Evolutionary conservation across 2,888 invertebrate genomes (phyloP), one percentile per base, ranked within the genome.

Genomic region (Polydrusus cervinus): DNA sequence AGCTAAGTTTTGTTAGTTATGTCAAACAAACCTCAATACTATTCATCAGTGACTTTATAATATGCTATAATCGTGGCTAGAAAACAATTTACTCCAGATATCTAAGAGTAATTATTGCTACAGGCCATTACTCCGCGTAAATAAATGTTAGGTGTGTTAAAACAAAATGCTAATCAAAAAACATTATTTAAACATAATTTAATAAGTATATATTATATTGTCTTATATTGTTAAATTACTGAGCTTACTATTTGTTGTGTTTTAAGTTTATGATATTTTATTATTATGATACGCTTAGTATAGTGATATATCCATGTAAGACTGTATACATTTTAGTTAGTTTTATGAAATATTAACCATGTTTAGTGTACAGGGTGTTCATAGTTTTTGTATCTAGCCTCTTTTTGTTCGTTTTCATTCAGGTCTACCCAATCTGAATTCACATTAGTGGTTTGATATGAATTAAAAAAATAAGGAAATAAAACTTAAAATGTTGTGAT

Each of bases 261-360:
- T 66, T 51, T 66, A 66, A 53, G 49, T 66, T 53, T 66, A 18
- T 20, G 53, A 51, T 66, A 66, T 51, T 66, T 66, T 66, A 66
- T 66, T 66, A 66, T 66, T 66, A 66, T 66, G 40, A 66, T 66
- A 66, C 66, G 66, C 66, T 66, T 66, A 66, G 66, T 16, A 16
- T 45, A 47, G 45, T 47, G 47, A 47, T 64, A 49, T 20, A n/a
- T 45, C 13, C 47, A 34, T 38, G 25, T 60, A 60, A 38, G 57
- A 18, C 57, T 60, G 57, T 14, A 55, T 30, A 34, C 14, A 55
- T 16, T 38, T 38, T 60, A 18, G 16, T 60, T 60, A 34, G 34
- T 57, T 38, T 57, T 34, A 7, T 18, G 16, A 60, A 60, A 30
- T 18, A 9, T 20, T 51, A 8, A 11, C 11, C n/a, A 55, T 7